Evolutionary conservation across 2,113 vertebrate genomes (phyloP), one percentile per base, ranked within the genome.

Genomic region (Butorides virescens): DNA sequence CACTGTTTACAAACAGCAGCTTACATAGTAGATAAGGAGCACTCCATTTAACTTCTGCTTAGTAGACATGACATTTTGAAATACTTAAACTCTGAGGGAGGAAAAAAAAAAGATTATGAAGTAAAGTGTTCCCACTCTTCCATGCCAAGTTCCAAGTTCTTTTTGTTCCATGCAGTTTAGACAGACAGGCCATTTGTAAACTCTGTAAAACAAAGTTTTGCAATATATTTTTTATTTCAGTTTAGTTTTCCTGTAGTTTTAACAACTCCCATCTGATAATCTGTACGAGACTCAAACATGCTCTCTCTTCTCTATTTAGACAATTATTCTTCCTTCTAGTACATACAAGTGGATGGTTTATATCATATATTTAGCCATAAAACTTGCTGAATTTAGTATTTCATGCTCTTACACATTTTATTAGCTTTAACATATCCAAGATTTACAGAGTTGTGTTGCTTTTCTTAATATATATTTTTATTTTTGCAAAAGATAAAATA

Each of bases 1-100:
- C 7, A 21, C 6, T 50, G 1, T 34, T 80, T 65, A 72, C 10
- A 9, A 7, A 23, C 0, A 1, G 11, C 44, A 52, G 11, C 13
- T 14, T 81, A 20, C 36, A 39, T 15, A 34, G 15, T 18, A 77
- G 16, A 39, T 63, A 68, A 34, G 44, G 25, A 68, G 1, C 6
- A 32, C 3, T 50, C 19, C 8, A 27, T 42, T 49, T 53, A 58
- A 36, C 8, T 46, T 89, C 20, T 39, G 8, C 13, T 44, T 62
- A 81, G 37, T 27, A 76, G 39, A 30, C 5, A 19, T 4, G 19
- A 39, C 15, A 23, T 67, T 85, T 26, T 50, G 9, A 65, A 79
- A 86, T 52, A 49, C 9, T 52, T 53, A 36, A 82, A 71, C 3
- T 47, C 7, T 15, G 15, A 63, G 3, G 4, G 8, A 4, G 14